Conservation (phyloP, 1,140 invertebrate species). For the Aphaenogaster ashmeadi region DNA sequence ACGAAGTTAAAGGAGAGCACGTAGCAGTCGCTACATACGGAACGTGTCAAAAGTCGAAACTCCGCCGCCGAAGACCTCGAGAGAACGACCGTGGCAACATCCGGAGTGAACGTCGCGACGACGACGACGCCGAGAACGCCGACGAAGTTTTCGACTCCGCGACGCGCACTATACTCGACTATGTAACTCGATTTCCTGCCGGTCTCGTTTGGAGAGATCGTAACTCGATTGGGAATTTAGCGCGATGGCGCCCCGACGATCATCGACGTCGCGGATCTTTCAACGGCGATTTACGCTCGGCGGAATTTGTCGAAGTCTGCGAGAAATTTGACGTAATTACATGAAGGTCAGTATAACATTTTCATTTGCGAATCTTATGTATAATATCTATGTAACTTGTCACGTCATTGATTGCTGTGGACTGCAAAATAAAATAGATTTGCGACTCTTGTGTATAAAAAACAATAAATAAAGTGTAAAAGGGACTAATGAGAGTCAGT, state of each 20-base stretch:
- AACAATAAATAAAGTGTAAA: no score
- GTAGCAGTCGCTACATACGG: conserved; percentile 42
- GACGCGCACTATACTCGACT: conserved; percentile 10
- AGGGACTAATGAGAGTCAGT: no score
- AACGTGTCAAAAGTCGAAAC: conserved; percentile 73
- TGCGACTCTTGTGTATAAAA: no score
- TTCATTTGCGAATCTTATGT: neutral
- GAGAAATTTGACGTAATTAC: neutral
- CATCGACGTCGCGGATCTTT: conserved; percentile 41
- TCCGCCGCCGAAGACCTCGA: conserved; percentile 44
- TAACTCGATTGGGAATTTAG: conserved; percentile 47
- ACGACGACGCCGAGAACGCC: conserved; percentile 38
- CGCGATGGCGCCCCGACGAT: conserved; percentile 18
- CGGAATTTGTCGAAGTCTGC: neutral
- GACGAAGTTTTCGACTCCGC: conserved; percentile 51
- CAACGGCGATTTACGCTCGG: neutral
- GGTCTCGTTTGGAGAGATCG: conserved; percentile 46
- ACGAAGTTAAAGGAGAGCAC: conserved; percentile 40
- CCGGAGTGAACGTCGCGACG: conserved; percentile 29
- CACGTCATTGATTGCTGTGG: no score
- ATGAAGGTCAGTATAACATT: neutral
- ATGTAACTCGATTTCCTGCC: conserved; percentile 59
- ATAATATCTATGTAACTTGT: neutral
- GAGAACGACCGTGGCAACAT: conserved; percentile 15
- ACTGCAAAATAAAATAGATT: no score